Percentiles rank a stretch among this genome's conserved stretches.
These are phyloP conservation scores for Drosophila borborema DNA, from an alignment of 2,888 invertebrate genomes.

Conservation along the genomic window DNA sequence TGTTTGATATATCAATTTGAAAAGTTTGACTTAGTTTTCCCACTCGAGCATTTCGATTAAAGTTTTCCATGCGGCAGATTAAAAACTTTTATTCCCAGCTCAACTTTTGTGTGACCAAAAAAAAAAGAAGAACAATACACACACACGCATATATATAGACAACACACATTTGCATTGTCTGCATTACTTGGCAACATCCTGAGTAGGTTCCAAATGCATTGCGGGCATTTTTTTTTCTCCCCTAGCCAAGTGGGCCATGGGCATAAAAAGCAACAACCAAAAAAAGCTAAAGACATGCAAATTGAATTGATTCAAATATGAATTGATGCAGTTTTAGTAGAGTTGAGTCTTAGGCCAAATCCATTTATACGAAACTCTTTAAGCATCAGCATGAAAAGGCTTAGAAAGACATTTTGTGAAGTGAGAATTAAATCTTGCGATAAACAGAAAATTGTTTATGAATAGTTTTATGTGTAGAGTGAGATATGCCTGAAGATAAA, in stretches of 20 bases:
- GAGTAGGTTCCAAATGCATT: constrained; percentile 41
- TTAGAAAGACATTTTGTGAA: neutral
- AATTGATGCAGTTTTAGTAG: constrained; percentile 1
- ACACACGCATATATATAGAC: neutral
- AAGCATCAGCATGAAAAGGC: neutral
- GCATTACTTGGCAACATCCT: constrained; percentile 57
- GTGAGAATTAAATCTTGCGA: neutral
- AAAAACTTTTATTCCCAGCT: constrained; percentile 68
- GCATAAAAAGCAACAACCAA: constrained; percentile 25
- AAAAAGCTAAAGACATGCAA: constrained; percentile 2
- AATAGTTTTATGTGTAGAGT: neutral
- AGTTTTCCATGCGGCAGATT: constrained; percentile 78
- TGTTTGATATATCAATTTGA: constrained; percentile 81
- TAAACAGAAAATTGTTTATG: neutral
- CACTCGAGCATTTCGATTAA: constrained; percentile 72
- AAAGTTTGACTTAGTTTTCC: constrained; percentile 78
- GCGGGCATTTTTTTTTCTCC: constrained; percentile 16
- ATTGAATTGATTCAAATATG: constrained; percentile 31
- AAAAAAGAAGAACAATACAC: constrained; percentile 8
- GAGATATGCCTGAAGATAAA: neutral
- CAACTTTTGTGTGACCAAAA: constrained; percentile 56
- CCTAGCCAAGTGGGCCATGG: constrained; percentile 55
- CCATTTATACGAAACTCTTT: neutral
- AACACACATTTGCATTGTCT: constrained; percentile 44
- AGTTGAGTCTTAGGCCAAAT: neutral